These are phyloP conservation scores for Spheniscus humboldti DNA, from an alignment of 2,797 vertebrate species.

Conservation along the genomic window DNA sequence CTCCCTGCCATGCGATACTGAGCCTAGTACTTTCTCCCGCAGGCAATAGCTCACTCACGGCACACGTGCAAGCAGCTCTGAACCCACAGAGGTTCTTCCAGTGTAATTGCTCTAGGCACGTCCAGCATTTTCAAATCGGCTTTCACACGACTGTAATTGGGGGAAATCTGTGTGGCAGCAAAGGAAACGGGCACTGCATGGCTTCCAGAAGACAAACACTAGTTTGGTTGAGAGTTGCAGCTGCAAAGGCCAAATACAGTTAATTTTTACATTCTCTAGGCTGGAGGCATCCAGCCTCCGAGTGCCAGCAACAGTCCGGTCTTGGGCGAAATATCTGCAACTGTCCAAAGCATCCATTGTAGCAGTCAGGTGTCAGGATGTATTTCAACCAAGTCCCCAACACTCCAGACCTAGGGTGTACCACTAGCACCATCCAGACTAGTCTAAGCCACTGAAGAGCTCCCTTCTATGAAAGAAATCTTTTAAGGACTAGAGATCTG, in stretches of 20 bases:
- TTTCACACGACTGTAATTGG: background rate
- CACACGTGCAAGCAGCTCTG: background rate
- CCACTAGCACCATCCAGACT: background rate
- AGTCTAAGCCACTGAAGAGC: background rate
- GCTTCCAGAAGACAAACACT: background rate
- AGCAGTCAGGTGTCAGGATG: background rate
- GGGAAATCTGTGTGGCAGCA: background rate
- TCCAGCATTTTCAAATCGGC: background rate
- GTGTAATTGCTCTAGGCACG: background rate
- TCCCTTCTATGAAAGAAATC: background rate
- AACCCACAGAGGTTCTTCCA: background rate
- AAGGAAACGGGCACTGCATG: background rate
- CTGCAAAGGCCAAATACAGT: background rate
- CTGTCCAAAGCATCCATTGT: background rate
- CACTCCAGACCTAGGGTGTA: background rate
- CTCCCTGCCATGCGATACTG: background rate
- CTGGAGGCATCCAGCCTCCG: background rate
- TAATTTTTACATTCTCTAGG: background rate
- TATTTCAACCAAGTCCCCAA: background rate
- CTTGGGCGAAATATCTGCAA: background rate
- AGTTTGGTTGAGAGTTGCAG: background rate
- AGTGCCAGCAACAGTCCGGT: background rate
- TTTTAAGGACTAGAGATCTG: background rate
- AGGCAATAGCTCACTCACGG: background rate
- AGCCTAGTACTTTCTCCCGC: background rate